Evolutionary conservation across 30 jellyfish, hydroid and myxozoan genomes (phyloP).

Genomic region (Chironex yamaguchii): DNA sequence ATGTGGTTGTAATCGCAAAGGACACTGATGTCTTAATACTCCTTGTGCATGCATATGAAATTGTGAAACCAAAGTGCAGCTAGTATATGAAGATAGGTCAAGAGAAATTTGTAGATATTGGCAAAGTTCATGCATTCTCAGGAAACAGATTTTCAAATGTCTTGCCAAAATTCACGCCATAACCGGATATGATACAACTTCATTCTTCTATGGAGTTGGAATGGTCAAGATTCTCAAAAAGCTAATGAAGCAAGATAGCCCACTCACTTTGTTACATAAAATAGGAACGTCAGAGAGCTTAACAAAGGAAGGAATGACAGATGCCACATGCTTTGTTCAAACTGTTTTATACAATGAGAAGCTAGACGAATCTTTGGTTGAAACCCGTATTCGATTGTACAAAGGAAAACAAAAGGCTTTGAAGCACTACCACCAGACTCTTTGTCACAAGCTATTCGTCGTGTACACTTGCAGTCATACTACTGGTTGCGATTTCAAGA

Average conservation of each 20-base stretch:
- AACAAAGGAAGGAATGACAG: not conserved
- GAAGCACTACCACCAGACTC: constrained; percentile 36
- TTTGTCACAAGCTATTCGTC: constrained; percentile 11
- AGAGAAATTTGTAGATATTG: not conserved
- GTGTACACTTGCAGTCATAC: constrained; percentile 14
- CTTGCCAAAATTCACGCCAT: constrained; percentile 20
- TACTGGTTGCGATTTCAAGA: constrained; percentile 36
- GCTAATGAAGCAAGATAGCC: not conserved
- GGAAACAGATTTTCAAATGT: not conserved
- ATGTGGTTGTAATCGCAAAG: constrained; percentile 53
- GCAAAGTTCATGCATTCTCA: not conserved
- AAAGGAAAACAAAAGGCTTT: constrained; percentile 16
- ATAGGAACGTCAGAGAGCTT: not conserved
- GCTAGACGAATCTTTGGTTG: constrained; percentile 23
- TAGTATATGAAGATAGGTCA: constrained; percentile 30
- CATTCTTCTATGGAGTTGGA: constrained; percentile 38
- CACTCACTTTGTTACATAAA: not conserved
- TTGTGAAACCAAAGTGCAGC: not conserved
- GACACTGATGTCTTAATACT: constrained; percentile 63
- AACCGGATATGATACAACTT: constrained; percentile 46
- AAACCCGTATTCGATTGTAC: not conserved
- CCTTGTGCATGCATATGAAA: constrained; percentile 8
- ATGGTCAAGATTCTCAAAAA: constrained; percentile 8
- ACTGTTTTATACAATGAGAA: constrained; percentile 22
- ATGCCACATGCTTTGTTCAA: not conserved